A percentile compares a stretch with the other conserved stretches of the same genome.
phyloP scores from a whole-genome alignment of 2,797 vertebrate species.

The Phalanger gymnotis region DNA sequence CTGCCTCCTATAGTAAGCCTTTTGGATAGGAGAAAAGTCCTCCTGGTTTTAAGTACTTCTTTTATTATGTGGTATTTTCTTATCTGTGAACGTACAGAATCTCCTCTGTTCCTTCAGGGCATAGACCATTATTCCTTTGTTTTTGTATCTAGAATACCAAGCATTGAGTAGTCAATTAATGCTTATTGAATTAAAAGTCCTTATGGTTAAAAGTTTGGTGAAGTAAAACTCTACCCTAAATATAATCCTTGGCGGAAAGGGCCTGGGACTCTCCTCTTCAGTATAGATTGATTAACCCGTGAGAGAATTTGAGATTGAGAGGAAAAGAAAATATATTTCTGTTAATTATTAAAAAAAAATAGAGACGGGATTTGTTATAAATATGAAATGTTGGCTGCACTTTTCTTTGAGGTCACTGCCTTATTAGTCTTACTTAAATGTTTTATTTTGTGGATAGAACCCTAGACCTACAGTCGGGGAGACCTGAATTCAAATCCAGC shows the following conservation, averaged over 20 bases:
- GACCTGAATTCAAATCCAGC: not conserved
- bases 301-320: not conserved
- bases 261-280: not conserved
- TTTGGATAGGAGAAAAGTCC: not conserved
- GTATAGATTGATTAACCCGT: not conserved
- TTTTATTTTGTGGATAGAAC: not conserved
- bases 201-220: not conserved
- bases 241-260: not conserved
- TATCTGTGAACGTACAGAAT: not conserved
- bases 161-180: not conserved
- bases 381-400: not conserved
- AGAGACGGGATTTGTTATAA: not conserved
- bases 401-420: not conserved
- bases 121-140: not conserved
- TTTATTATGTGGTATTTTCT: not conserved
- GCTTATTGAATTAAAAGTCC: not conserved
- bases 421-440: not conserved
- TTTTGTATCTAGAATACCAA: not conserved
- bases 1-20: not conserved
- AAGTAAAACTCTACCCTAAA: not conserved
- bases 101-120: not conserved
- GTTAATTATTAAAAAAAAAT: not conserved
- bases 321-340: not conserved
- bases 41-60: not conserved
- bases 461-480: not conserved